Evolutionary conservation across 2,113 vertebrate species (phyloP).

Genomic region (Lophura nycthemera): DNA sequence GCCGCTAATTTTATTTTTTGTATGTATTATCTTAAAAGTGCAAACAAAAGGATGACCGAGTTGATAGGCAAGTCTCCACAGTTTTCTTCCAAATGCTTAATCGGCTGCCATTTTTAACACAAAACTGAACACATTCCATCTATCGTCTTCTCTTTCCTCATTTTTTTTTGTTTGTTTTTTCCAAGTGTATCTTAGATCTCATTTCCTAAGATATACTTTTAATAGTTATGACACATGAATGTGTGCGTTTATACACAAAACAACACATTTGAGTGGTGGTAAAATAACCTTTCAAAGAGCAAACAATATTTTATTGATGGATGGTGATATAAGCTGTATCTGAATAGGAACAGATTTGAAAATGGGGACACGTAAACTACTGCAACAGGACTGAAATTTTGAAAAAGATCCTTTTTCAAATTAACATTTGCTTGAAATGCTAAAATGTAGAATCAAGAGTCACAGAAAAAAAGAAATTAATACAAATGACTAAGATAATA

Average conservation of each 20-base stretch:
- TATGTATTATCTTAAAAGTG: not conserved
- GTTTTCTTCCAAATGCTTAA: not conserved
- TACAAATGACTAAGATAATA: not conserved
- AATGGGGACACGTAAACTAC: not conserved
- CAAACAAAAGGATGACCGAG: not conserved
- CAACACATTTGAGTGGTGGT: not conserved
- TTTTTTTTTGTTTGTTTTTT: not conserved
- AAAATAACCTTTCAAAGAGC: not conserved
- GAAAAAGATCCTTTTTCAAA: not conserved
- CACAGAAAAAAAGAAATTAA: not conserved
- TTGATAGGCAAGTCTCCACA: not conserved
- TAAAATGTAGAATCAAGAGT: not conserved
- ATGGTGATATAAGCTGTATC: not conserved
- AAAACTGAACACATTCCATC: not conserved
- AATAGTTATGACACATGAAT: not conserved
- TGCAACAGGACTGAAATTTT: not conserved
- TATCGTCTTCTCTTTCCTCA: not conserved
- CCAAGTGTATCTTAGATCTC: no score
- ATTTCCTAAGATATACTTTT: not conserved
- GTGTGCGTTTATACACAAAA: not conserved
- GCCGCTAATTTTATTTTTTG: not conserved
- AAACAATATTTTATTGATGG: not conserved
- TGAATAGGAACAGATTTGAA: not conserved
- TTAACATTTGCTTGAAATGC: not conserved
- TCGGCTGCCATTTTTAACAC: not conserved